Evolutionary conservation across 2,888 invertebrate species (phyloP), one percentile per base, ranked within the genome.

Genomic region (Volucella bombylans): DNA sequence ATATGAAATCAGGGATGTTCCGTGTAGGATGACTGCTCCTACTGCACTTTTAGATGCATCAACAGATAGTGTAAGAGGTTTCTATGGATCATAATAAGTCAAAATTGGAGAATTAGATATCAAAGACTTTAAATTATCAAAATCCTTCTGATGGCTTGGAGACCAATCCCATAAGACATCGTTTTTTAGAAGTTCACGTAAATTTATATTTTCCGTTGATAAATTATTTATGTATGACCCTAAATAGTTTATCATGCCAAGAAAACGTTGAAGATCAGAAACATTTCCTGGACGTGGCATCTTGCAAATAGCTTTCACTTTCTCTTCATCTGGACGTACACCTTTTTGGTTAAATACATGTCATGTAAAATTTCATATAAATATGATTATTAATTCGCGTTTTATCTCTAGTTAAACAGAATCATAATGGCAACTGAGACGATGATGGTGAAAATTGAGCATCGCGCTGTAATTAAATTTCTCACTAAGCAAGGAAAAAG

Each of bases 161-260:
- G 18, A 18, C 18, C 18, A 18, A 73, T 72, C 52, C 79, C 79
- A 79, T 1, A 38, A 3, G 10, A 65, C 49, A 38, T 64, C 15
- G n/a, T 64, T 77, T 38, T 39, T 73, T 8, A 78, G 49, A 1
- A 76, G 12, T n/a, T 55, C 18, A 8, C 74, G 59, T 10, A 74
- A 12, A 31, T 71, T 57, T 38, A 8, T 23, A 39, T n/a, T 74
- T 47, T 65, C 3, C 9, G 59, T 43, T 11, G 85, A 67, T 39
- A 86, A 43, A 64, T 78, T 81, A n/a, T 65, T 73, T 59, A 87
- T 59, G 82, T 85, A 86, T 15, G 69, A 80, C 8, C 77, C 68
- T 57, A 82, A 61, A 71, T 86, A 87, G 54, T 86, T 87, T 4
- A 77, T 43, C 72, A 74, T 76, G 1, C 76, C 76, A 1, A 71